Base-by-base conservation (phyloP, 2,797 vertebrate species). In the Sebastes taczanowskii region DNA sequence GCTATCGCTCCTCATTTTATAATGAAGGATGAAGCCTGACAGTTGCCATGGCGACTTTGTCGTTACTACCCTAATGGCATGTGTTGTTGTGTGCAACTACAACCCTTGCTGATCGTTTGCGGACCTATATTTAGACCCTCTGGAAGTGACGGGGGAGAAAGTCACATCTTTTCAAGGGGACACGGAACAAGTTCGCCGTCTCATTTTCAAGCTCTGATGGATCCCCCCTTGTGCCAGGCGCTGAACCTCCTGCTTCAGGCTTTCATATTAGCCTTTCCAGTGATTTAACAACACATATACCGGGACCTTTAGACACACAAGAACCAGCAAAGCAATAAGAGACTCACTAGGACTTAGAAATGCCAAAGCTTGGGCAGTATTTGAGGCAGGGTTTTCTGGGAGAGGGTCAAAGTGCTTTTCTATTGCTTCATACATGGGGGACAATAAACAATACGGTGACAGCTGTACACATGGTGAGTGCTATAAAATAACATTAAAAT, bases 21-120 rank as follows among this genome's bases (percentile, higher is more conserved):
- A 84, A 86, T 70, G 79, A 91, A 86, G 77, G 87, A 91, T 83
- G 81, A 89, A 82, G 81, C 75, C 67, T 93, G 93, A 92, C 92
- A 90, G 95, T 96, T 95, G 88, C 95, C 91, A 95, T 95, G 91
- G 94, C 10, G 77, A 96, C 83, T 77, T 83, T 89, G 88, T 88
- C 83, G 23, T 90, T 93, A 91, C 89, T 86, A 83, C 49, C 88
- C 84, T 81, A 88, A 92, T 91, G 93, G 89, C 88, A 94, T 89
- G 90, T 75, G 77, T 38, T 38, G 78, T 80, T 81, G 86, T 90
- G 90, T 86, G 83, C 89, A 81, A 87, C 81, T 52, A 73, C 65
- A n/a, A 86, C 38, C 84, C 81, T 81, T 63, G 81, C 80, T 85
- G 91, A 92, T 93, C 87, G 74, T 86, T 88, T 84, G 82, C 66